Percentiles rank a stretch among this genome's conserved stretches.
Conservation (phyloP, 1,140 invertebrate species). For the Psilanteris sp. region DNA sequence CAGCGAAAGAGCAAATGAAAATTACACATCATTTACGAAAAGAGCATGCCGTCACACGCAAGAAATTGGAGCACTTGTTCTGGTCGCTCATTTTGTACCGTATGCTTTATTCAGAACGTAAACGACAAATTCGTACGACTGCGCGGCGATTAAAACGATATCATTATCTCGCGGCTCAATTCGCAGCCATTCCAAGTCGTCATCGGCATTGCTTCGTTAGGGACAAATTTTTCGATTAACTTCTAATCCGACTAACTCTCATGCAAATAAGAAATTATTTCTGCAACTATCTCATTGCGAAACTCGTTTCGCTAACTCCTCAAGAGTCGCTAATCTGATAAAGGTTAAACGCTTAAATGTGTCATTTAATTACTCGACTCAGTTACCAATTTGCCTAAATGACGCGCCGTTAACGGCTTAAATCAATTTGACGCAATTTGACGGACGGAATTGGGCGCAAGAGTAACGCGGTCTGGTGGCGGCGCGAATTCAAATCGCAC, state of each 20-base stretch:
- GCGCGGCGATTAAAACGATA: slow-evolving; percentile 10
- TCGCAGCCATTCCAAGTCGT: slow-evolving; percentile 12
- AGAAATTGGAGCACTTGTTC: slow-evolving; percentile 31
- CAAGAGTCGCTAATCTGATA: slow-evolving; percentile 33
- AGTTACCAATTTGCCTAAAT: slow-evolving; percentile 57
- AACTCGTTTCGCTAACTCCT: slow-evolving; percentile 15
- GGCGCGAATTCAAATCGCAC: slow-evolving; percentile 3
- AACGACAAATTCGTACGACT: slow-evolving; percentile 38
- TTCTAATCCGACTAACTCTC: background rate
- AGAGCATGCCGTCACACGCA: slow-evolving; percentile 9
- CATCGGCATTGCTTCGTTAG: background rate
- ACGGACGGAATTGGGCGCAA: slow-evolving; percentile 31
- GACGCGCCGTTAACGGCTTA: slow-evolving; percentile 39
- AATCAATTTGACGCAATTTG: slow-evolving; percentile 62
- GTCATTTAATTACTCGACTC: slow-evolving; percentile 49
- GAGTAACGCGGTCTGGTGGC: slow-evolving; percentile 1
- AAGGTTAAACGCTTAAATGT: slow-evolving; percentile 32
- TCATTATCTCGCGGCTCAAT: slow-evolving; percentile 1
- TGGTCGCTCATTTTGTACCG: slow-evolving; percentile 36
- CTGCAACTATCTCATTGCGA: slow-evolving; percentile 9
- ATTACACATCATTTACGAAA: slow-evolving; percentile 9
- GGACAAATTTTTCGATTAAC: slow-evolving; percentile 16
- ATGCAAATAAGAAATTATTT: slow-evolving; percentile 39
- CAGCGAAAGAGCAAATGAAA: slow-evolving; percentile 7
- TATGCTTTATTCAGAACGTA: slow-evolving; percentile 49